Percentiles rank a stretch among this genome's conserved stretches.
Evolutionary conservation across 2,797 vertebrate genomes (phyloP).

Genomic region (Molossus alvarezi): DNA sequence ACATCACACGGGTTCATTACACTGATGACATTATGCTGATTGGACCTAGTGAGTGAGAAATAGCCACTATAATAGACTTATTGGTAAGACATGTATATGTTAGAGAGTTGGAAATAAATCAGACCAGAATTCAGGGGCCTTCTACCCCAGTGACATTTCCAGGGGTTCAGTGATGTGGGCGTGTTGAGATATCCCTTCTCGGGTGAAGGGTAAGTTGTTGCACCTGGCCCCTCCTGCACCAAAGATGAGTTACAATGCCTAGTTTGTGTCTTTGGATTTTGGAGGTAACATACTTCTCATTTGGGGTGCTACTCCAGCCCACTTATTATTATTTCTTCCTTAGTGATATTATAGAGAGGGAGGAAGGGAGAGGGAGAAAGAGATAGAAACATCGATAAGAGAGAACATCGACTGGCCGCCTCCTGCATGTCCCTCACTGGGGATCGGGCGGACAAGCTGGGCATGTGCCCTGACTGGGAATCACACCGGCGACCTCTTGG

Average conservation of each 20-base stretch:
- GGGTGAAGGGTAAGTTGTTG: background rate
- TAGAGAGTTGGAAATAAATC: background rate
- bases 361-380: too few relatives aligned
- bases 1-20: background rate
- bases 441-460: too few relatives aligned
- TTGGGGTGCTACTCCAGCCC: background rate
- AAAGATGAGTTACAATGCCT: background rate
- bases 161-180: background rate
- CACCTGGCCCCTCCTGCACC: background rate
- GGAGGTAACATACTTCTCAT: background rate
- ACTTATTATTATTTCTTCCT: too few relatives aligned
- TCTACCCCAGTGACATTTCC: background rate
- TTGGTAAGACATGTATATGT: background rate
- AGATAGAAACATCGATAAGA: too few relatives aligned
- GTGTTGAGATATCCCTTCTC: background rate
- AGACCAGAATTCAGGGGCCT: background rate
- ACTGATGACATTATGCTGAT: background rate
- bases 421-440: too few relatives aligned
- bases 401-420: too few relatives aligned
- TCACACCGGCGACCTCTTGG: too few relatives aligned
- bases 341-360: too few relatives aligned
- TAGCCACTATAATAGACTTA: background rate
- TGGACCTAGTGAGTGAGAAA: background rate
- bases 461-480: too few relatives aligned
- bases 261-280: background rate